Evolutionary conservation across 2,113 vertebrate genomes (phyloP).

Genomic region (Pitta sordida): DNA sequence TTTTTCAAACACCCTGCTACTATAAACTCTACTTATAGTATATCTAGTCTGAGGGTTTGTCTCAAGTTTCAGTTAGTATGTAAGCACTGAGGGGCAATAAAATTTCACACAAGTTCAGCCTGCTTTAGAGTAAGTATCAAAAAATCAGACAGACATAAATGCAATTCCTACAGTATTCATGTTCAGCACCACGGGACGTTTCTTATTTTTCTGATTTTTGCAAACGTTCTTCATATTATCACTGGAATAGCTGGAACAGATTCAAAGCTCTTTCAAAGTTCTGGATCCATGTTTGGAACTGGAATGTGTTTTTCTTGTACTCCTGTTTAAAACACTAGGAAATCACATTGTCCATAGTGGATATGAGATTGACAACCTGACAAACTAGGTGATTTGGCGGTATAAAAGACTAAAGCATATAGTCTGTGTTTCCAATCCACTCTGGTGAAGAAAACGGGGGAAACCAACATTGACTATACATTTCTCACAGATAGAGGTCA

Average conservation of each 20-base stretch:
- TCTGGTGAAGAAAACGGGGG: background rate
- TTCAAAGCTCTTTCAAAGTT: background rate
- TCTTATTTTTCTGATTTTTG: background rate
- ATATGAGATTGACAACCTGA: background rate
- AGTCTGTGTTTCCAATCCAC: background rate
- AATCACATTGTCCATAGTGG: background rate
- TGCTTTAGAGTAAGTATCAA: background rate
- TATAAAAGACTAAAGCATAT: conserved; percentile 8
- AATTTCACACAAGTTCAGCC: conserved; percentile 48
- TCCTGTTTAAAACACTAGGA: conserved; percentile 8
- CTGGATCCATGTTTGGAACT: background rate
- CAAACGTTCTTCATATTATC: background rate
- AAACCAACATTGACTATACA: conserved; percentile 47
- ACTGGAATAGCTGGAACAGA: background rate
- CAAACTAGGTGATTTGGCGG: background rate
- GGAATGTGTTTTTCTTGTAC: background rate
- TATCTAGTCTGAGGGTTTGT: conserved; percentile 14
- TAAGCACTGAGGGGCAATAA: conserved; percentile 63
- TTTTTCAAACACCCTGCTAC: conserved; percentile 45
- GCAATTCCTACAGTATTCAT: background rate
- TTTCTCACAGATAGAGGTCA: conserved; percentile 84
- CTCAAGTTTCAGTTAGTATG: conserved; percentile 66
- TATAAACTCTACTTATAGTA: conserved; percentile 33
- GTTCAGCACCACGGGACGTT: background rate
- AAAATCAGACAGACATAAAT: background rate